A percentile compares a stretch with the other conserved stretches of the same genome.
Conservation (phyloP, 53 echinoderm and acorn worm species). For the Mesocentrotus franciscanus region DNA sequence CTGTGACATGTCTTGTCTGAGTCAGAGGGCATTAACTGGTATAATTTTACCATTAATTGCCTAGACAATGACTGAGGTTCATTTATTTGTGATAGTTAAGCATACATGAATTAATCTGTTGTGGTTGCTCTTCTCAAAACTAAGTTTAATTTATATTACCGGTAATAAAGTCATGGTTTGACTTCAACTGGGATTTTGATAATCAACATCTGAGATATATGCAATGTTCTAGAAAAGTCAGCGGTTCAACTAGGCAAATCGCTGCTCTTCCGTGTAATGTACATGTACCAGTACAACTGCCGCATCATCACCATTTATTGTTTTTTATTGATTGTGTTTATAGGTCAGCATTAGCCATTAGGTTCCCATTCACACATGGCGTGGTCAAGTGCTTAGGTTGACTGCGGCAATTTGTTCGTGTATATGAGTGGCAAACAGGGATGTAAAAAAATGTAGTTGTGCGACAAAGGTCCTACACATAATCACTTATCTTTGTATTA, state of each 20-base stretch:
- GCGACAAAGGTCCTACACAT: no score
- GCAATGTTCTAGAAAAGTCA: neutral
- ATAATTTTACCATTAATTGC: no score
- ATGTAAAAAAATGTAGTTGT: no score
- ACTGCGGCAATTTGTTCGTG: no score
- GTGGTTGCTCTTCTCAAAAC: neutral
- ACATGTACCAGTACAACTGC: conserved; percentile 7
- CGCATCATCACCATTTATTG: neutral
- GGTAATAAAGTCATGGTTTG: neutral
- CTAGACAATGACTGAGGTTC: neutral
- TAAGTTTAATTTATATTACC: neutral
- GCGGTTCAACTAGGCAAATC: neutral
- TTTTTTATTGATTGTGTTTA: neutral
- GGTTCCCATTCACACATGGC: no score
- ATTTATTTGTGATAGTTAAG: neutral
- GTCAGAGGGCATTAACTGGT: no score
- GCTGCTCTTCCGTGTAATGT: neutral
- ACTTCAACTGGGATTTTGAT: neutral
- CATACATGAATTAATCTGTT: neutral
- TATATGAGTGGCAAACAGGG: no score
- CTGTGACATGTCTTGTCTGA: no score
- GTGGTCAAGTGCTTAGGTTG: no score
- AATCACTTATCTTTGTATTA: no score
- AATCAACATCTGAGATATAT: neutral
- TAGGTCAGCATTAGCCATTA: neutral